These are phyloP conservation scores for Meiosimyza decipiens DNA, from an alignment of 2,888 invertebrate species.

Conservation along the genomic window DNA sequence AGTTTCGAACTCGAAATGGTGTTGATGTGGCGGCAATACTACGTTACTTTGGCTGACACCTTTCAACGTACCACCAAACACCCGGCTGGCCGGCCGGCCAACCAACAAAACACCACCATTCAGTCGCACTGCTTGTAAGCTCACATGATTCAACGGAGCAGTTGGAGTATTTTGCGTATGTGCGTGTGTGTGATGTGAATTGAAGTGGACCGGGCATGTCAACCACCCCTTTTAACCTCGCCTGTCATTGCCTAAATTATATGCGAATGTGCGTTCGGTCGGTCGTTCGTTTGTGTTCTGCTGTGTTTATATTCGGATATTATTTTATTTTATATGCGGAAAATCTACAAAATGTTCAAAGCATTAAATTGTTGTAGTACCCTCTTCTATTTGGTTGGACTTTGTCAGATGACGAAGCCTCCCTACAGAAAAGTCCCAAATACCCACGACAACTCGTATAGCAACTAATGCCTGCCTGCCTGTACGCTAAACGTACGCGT, in stretches of 20 bases:
- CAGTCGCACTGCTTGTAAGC: background rate
- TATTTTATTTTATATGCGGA: conserved; percentile 30
- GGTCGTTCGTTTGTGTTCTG: background rate
- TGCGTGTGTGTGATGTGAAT: conserved; percentile 21
- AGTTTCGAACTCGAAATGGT: conserved; percentile 46
- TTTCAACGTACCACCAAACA: conserved; percentile 36
- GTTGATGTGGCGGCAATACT: background rate
- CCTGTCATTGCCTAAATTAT: conserved; percentile 55
- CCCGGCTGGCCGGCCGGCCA: background rate
- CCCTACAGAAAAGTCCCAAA: too few relatives aligned
- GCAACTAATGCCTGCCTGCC: too few relatives aligned
- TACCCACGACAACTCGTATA: too few relatives aligned
- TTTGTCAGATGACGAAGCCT: too few relatives aligned
- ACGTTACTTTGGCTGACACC: conserved; percentile 41
- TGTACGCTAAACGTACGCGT: too few relatives aligned
- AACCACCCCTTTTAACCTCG: conserved; percentile 12
- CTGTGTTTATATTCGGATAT: conserved; percentile 14
- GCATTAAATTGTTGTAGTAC: background rate
- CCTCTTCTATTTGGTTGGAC: background rate
- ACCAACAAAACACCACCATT: background rate
- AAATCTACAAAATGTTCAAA: conserved; percentile 16
- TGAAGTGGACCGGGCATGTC: conserved; percentile 1
- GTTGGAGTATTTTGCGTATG: background rate
- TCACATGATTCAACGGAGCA: background rate
- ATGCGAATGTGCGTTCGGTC: conserved; percentile 52